These are phyloP conservation scores for Drosophila borealis DNA, from an alignment of 2,888 invertebrate genomes.

Conservation along the genomic window DNA sequence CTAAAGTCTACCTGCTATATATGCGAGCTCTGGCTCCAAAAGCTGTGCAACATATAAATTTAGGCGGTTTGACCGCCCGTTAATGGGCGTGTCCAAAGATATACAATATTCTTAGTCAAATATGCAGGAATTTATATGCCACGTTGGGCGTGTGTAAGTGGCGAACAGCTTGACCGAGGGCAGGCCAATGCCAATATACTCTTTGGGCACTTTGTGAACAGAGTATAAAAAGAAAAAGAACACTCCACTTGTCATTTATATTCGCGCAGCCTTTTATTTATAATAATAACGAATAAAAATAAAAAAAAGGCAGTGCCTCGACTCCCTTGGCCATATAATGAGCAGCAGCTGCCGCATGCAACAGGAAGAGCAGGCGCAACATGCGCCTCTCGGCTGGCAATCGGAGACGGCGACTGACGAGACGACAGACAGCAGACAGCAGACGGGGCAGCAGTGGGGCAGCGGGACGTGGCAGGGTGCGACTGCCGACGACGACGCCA, in stretches of 20 bases:
- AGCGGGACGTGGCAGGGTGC: constrained; percentile 2
- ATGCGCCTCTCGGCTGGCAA: constrained; percentile 19
- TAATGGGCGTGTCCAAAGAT: too few relatives aligned
- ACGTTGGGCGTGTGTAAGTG: too few relatives aligned
- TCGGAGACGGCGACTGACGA: constrained; percentile 24
- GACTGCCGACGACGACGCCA: constrained; percentile 50
- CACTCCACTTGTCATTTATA: constrained; percentile 59
- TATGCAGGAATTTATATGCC: too few relatives aligned
- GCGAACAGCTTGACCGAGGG: too few relatives aligned
- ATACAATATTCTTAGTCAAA: too few relatives aligned
- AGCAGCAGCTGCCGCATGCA: constrained; percentile 72
- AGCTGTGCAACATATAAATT: too few relatives aligned
- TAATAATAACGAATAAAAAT: constrained; percentile 31
- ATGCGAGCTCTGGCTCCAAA: too few relatives aligned
- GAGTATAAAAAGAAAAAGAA: constrained; percentile 3
- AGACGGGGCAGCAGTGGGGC: not conserved
- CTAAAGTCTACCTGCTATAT: too few relatives aligned
- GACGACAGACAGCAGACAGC: constrained; percentile 8
- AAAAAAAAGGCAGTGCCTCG: constrained; percentile 19
- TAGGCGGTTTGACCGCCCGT: too few relatives aligned
- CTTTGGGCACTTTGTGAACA: not conserved
- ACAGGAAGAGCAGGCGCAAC: constrained; percentile 60
- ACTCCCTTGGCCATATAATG: constrained; percentile 65
- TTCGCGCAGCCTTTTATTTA: constrained; percentile 56
- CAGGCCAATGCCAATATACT: not conserved